phyloP scores from a whole-genome alignment of 2,113 vertebrate species.

The Vulpes vulpes region DNA sequence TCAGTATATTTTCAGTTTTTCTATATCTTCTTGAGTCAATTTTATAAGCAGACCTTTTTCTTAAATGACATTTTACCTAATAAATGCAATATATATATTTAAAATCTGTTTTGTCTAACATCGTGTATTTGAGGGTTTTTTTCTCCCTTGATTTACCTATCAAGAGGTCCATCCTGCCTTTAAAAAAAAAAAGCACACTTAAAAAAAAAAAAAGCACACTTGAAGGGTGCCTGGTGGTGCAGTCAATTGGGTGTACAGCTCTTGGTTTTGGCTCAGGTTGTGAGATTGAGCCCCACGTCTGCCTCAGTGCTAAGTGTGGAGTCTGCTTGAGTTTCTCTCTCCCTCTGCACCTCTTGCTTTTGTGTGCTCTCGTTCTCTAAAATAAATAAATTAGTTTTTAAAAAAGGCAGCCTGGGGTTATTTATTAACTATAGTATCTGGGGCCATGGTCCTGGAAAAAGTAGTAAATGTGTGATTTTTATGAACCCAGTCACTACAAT shows the following conservation, averaged over 20 bases:
- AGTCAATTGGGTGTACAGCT: neutral
- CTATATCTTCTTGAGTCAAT: neutral
- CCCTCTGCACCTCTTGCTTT: neutral
- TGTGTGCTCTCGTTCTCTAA: neutral
- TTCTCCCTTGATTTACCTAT: neutral
- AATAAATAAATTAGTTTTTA: neutral
- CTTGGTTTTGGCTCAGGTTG: neutral
- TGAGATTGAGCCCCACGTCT: neutral
- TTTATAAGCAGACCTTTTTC: neutral
- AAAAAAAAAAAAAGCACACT: neutral
- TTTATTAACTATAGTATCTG: neutral
- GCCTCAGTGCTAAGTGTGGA: neutral
- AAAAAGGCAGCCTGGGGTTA: neutral
- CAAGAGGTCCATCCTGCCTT: neutral
- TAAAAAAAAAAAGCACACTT: neutral
- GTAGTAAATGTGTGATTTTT: neutral
- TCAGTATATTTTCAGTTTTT: neutral
- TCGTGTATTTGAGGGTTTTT: neutral
- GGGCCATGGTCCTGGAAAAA: neutral
- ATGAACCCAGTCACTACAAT: fast-evolving
- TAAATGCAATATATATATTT: neutral
- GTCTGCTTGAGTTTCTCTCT: neutral
- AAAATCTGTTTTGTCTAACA: neutral
- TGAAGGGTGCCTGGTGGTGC: neutral
- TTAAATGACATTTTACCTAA: neutral